phyloP scores from a whole-genome alignment of 2,113 vertebrate species.

The Leptosomus discolor region DNA sequence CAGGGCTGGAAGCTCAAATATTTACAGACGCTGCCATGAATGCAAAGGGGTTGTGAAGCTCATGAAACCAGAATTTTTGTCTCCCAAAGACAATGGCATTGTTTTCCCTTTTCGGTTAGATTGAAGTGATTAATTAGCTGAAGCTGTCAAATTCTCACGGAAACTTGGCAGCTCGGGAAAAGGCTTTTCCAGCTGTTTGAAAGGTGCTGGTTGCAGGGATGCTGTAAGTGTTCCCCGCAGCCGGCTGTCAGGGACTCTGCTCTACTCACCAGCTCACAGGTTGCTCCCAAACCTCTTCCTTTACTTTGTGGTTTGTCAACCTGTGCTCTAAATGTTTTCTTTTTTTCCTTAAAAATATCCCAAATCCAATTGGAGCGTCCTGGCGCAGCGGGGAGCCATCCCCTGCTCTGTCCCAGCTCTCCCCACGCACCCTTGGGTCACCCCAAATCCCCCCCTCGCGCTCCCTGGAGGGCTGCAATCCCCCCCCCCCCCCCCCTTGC shows the following conservation, averaged over 20 bases:
- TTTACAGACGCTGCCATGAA: not conserved
- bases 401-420: not conserved
- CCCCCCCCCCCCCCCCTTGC: too few species aligned
- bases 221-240: not conserved
- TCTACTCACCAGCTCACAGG: not conserved
- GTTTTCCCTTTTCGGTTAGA: not conserved
- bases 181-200: constrained; percentile 23
- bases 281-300: not conserved
- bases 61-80: not conserved
- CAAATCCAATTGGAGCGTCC: not conserved
- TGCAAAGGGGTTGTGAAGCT: not conserved
- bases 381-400: rapidly evolving
- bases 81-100: constrained; percentile 4
- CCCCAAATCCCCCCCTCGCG: rapidly evolving
- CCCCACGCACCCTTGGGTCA: not conserved
- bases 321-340: not conserved
- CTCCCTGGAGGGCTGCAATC: too few species aligned
- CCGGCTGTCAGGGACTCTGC: not conserved
- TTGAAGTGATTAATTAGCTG: not conserved
- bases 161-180: not conserved
- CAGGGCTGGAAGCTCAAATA: not conserved
- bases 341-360: not conserved
- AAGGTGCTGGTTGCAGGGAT: not conserved
- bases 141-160: not conserved
- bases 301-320: not conserved